A percentile compares a stretch with the other conserved stretches of the same genome.
These are phyloP conservation scores for Stomatorhinus walkeri DNA, from an alignment of 2,797 vertebrate species.

Conservation along the genomic window DNA sequence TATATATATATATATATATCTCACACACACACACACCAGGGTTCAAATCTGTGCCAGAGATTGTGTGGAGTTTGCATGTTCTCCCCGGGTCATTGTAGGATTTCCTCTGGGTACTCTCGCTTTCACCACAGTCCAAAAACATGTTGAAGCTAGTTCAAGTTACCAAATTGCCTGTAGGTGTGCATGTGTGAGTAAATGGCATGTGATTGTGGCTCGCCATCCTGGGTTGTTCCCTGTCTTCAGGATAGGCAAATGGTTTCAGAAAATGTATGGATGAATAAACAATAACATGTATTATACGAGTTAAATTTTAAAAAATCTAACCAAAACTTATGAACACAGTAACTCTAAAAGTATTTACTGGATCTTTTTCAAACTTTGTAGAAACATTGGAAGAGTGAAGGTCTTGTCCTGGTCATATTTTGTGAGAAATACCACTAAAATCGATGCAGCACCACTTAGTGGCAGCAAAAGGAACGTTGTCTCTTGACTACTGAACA, in stretches of 20 bases:
- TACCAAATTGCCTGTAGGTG: not conserved
- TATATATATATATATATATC: too few species aligned
- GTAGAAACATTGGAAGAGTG: not conserved
- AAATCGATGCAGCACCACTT: not conserved
- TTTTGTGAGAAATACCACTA: not conserved
- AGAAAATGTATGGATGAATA: not conserved
- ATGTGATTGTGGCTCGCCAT: not conserved
- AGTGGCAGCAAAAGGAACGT: not conserved
- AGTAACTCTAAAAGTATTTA: not conserved
- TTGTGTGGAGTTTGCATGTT: not conserved
- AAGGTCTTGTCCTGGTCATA: not conserved
- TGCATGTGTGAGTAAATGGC: not conserved
- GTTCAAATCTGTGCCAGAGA: not conserved
- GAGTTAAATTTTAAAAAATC: not conserved
- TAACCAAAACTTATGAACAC: not conserved
- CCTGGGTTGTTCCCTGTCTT: not conserved
- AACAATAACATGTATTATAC: not conserved
- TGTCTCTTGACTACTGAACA: not conserved
- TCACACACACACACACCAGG: not conserved
- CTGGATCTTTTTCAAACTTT: not conserved
- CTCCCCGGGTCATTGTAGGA: not conserved
- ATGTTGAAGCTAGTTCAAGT: not conserved
- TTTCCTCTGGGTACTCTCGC: not conserved
- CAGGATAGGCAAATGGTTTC: not conserved
- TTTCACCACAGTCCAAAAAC: not conserved